These are phyloP conservation scores for Erpornis zantholeuca DNA, from an alignment of 2,113 vertebrate genomes.

Conservation along the genomic window DNA sequence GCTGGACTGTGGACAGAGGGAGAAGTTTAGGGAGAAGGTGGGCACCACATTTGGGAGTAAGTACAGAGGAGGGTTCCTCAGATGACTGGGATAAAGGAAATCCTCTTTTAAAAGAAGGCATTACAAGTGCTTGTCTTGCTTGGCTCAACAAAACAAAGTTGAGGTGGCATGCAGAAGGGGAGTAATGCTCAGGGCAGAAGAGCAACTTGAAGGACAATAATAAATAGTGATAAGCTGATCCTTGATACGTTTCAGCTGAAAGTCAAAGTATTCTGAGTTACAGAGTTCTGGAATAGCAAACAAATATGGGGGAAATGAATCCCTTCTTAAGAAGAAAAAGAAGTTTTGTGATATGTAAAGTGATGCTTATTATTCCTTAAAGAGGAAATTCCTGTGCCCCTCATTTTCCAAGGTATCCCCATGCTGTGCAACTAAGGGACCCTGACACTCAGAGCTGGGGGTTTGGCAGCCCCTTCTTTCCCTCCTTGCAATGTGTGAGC, in stretches of 20 bases:
- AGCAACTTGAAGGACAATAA: not conserved
- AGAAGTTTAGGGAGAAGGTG: not conserved
- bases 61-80: not conserved
- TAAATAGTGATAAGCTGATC: not conserved
- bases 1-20: not conserved
- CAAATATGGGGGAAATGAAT: not conserved
- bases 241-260: not conserved
- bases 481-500: not conserved
- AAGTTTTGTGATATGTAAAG: not conserved
- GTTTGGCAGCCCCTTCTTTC: not conserved
- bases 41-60: accelerated
- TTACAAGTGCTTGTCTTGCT: not conserved
- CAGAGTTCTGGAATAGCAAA: not conserved
- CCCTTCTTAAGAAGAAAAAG: not conserved
- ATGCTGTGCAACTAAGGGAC: not conserved
- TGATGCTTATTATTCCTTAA: not conserved
- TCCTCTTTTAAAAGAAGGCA: not conserved
- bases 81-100: not conserved
- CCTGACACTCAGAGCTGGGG: not conserved
- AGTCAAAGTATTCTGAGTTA: not conserved
- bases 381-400: not conserved
- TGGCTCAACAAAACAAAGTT: not conserved
- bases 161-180: not conserved
- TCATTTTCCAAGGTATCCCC: not conserved
- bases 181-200: accelerated